Evolutionary conservation across 35 echinoderm and acorn worm species (phyloP).

Genomic region (Anneissia japonica): DNA sequence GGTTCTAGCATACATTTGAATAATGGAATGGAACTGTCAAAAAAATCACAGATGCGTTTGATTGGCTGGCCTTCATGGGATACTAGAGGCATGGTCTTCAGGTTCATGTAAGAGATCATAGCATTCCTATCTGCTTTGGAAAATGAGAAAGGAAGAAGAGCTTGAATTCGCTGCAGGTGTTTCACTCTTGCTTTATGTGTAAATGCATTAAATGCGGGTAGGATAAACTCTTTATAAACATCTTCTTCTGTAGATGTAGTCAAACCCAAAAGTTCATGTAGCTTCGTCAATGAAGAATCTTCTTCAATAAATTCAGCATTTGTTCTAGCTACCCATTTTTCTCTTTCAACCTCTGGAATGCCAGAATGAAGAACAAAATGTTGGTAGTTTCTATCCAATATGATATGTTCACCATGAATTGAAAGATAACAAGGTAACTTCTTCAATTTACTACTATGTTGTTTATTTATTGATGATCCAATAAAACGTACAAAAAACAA

Average conservation of each 20-base stretch:
- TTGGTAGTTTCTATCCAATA: neutral
- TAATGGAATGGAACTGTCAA: neutral
- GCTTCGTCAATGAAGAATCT: neutral
- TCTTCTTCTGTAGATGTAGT: neutral
- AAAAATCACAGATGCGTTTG: neutral
- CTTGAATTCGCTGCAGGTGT: neutral
- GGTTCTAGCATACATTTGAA: neutral
- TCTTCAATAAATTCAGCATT: neutral
- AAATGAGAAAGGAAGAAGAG: neutral
- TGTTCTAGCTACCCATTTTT: neutral
- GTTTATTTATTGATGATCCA: neutral
- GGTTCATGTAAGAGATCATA: neutral
- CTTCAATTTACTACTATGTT: neutral
- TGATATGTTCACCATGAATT: conserved; percentile 3
- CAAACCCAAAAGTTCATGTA: neutral
- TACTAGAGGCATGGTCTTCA: neutral
- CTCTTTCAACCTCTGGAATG: conserved; percentile 12
- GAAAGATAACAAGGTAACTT: conserved; percentile 43
- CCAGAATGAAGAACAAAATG: neutral
- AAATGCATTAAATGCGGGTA: conserved; percentile 9
- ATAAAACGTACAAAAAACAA: neutral
- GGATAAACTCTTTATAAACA: conserved; percentile 20
- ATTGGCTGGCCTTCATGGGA: neutral
- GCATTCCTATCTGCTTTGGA: neutral
- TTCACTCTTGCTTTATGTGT: neutral